Conservation (phyloP, 1,140 invertebrate genomes). For the Thalassaphorura encarpata region DNA sequence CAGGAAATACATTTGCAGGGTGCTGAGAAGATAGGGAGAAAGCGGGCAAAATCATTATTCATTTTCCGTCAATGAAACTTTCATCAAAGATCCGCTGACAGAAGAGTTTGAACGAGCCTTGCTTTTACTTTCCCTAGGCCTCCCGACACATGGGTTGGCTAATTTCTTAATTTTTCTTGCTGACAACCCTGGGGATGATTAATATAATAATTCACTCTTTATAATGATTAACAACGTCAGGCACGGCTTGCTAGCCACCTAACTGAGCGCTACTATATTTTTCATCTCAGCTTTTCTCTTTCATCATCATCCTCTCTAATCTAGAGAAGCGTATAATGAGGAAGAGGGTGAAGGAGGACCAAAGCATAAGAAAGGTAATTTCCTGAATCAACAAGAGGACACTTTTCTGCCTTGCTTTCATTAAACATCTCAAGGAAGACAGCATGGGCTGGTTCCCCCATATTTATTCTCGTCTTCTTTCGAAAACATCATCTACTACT, state of each 20-base stretch:
- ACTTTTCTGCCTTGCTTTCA: too few relatives aligned
- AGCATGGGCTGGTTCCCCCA: too few relatives aligned
- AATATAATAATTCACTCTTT: constrained; percentile 12
- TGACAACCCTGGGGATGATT: constrained; percentile 11
- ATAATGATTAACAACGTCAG: constrained; percentile 15
- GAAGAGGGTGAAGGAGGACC: too few relatives aligned
- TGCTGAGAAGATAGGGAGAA: not conserved
- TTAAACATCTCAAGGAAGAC: too few relatives aligned
- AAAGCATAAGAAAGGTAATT: too few relatives aligned
- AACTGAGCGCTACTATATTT: too few relatives aligned
- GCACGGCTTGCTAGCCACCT: not conserved
- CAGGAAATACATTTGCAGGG: not conserved
- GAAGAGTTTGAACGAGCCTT: not conserved
- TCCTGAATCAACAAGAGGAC: too few relatives aligned
- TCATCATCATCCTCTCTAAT: not conserved
- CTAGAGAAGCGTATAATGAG: too few relatives aligned
- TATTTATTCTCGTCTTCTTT: too few relatives aligned
- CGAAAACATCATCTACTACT: too few relatives aligned
- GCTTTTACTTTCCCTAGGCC: not conserved
- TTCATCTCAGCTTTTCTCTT: not conserved
- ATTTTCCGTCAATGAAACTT: constrained; percentile 14
- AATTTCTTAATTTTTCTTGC: constrained; percentile 2
- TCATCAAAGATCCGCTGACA: not conserved
- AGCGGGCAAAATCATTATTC: constrained; percentile 9
- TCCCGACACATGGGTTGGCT: not conserved